Base-by-base conservation (phyloP, 2,888 invertebrate genomes). In the Hirtodrosophila duncani region DNA sequence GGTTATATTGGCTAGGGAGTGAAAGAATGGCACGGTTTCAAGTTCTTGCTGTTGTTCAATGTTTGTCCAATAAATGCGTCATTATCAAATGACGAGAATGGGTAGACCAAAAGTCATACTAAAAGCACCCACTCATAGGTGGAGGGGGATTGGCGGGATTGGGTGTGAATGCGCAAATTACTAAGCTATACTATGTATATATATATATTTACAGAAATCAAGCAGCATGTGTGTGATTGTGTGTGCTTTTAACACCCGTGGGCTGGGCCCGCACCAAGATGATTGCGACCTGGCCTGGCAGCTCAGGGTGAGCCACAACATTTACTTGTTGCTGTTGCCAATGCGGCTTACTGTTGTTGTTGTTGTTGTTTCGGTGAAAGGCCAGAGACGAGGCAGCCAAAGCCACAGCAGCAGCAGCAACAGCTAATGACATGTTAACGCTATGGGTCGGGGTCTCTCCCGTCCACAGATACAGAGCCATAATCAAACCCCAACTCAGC, bases 261-360 rank as follows among this genome's bases (percentile, higher is more conserved):
- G 72, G 74, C 56, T 51, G 71, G 63, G 33, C 45, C 48, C 29
- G 26, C 18, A 26, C 41, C 36, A 46, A 39, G 46, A 39, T 55
- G 55, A 56, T 53, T 55, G 46, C 41, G 65, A 51, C 59, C 59
- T 49, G 74, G 53, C 61, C 65, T 71, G 75, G 63, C 79, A 78
- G 75, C 71, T 77, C 75, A 77, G 75, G 79, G 75, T 79, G 79
- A 77, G 75, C 75, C 50, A 78, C 75, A 77, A 71, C 71, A 78
- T 78, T 56, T 68, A 75, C 67, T 64, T 63, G 69, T 64, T 49
- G 51, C 39, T 33, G 56, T 48, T 53, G 50, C 36, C 38, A 29
- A 17, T 30, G 26, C n/a, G n/a, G n/a, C n/a, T 33, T 31, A 44
- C 27, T 53, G 24, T 38, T 52, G 23, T 36, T 36, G 11, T 31